Conservation (phyloP, 2,797 vertebrate genomes). For the Rhyacichthys aspro region DNA sequence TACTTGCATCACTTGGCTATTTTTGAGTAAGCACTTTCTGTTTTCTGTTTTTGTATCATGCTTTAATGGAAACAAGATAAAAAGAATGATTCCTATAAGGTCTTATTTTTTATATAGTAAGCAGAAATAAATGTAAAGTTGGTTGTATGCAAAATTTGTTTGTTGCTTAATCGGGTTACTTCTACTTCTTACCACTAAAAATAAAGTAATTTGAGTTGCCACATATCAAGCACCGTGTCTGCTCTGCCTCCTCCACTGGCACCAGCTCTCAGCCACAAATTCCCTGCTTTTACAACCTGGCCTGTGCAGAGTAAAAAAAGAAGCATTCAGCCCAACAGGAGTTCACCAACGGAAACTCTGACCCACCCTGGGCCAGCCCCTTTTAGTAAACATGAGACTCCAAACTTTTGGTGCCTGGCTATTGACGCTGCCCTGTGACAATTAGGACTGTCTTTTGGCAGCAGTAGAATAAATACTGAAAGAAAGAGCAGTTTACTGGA, state of each 20-base stretch:
- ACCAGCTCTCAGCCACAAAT: constrained; percentile 33
- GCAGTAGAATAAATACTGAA: constrained; percentile 43
- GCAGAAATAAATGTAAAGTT: too few species aligned
- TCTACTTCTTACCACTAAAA: neutral
- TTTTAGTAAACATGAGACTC: constrained; percentile 66
- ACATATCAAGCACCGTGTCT: neutral
- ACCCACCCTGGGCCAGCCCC: constrained; percentile 40
- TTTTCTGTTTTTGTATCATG: too few species aligned
- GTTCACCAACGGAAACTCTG: constrained; percentile 72
- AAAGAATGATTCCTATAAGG: too few species aligned
- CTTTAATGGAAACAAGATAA: too few species aligned
- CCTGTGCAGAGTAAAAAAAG: constrained; percentile 42
- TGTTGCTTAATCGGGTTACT: neutral
- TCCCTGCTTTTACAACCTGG: constrained; percentile 58
- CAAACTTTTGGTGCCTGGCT: constrained; percentile 22
- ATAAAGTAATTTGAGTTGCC: constrained; percentile 2
- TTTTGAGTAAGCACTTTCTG: too few species aligned
- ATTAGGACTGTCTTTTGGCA: constrained; percentile 22
- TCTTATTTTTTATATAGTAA: too few species aligned
- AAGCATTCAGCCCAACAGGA: constrained; percentile 59
- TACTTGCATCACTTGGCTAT: too few species aligned
- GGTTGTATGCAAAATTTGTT: neutral
- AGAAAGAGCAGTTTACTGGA: constrained; percentile 51
- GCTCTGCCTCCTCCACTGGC: constrained; percentile 37
- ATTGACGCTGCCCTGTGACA: constrained; percentile 28